Conservation (phyloP, 2,797 vertebrate species). For the Triplophysa bombifrons region DNA sequence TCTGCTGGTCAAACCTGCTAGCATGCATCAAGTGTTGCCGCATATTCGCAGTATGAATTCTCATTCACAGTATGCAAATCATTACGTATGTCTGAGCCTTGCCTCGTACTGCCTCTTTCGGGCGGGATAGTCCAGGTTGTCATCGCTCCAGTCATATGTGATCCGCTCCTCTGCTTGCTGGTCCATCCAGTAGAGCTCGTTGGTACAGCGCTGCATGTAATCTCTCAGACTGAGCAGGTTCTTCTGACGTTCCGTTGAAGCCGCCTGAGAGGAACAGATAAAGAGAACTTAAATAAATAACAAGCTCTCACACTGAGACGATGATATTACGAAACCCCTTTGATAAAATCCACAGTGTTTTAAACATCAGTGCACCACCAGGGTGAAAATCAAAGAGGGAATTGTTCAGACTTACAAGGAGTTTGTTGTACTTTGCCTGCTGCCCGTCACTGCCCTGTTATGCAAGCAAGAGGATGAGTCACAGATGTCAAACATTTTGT, state of each 20-base stretch:
- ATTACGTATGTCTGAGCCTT: slow-evolving; percentile 7
- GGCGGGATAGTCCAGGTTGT: slow-evolving; percentile 90
- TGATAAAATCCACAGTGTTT: background rate
- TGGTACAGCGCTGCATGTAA: slow-evolving; percentile 98
- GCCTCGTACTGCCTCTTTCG: slow-evolving; percentile 96
- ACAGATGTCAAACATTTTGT: slow-evolving; percentile 16
- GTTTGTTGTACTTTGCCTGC: slow-evolving; percentile 87
- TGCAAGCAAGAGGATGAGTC: slow-evolving; percentile 42
- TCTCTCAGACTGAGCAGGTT: slow-evolving; percentile 88
- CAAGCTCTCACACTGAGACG: background rate
- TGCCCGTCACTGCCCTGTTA: slow-evolving; percentile 80
- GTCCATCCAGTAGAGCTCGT: slow-evolving; percentile 98
- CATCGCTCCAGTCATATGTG: slow-evolving; percentile 93
- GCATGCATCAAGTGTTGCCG: background rate
- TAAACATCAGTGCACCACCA: background rate
- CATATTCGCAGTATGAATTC: background rate
- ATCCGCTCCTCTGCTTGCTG: slow-evolving; percentile 91
- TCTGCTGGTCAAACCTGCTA: background rate
- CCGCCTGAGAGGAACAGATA: slow-evolving; percentile 58
- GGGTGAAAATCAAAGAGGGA: background rate
- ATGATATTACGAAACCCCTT: background rate
- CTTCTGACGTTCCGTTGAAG: slow-evolving; percentile 84
- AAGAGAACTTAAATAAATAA: background rate
- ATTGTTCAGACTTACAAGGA: slow-evolving; percentile 81
- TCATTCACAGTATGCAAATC: background rate